Conservation (phyloP, 2,888 invertebrate species). For the Pseudanteris insignis region DNA sequence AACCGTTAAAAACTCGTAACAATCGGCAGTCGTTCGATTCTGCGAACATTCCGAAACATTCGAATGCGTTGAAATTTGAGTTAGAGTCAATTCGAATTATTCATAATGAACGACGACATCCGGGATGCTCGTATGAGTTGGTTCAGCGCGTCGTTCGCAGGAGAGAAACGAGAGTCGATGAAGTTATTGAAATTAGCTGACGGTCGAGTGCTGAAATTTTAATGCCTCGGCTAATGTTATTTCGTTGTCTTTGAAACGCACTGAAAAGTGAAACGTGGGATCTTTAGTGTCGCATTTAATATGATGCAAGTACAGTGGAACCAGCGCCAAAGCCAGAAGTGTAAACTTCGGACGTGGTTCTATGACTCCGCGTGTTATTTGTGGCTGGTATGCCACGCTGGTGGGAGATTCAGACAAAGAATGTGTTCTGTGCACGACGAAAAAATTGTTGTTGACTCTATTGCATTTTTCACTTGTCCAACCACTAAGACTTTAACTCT, state of each 20-base stretch:
- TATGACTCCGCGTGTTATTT: slow-evolving; percentile 43
- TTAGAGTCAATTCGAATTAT: too few relatives aligned
- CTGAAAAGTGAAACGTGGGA: slow-evolving; percentile 12
- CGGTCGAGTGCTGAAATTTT: too few relatives aligned
- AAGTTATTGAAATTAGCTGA: too few relatives aligned
- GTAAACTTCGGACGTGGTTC: slow-evolving; percentile 43
- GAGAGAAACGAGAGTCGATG: too few relatives aligned
- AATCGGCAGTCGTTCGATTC: too few relatives aligned
- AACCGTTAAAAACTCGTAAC: background rate
- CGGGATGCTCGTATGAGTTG: too few relatives aligned
- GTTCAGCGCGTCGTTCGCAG: too few relatives aligned
- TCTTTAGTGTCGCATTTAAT: slow-evolving; percentile 17
- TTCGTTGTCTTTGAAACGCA: too few relatives aligned
- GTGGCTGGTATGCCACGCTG: slow-evolving; percentile 39
- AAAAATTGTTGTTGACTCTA: slow-evolving; percentile 29
- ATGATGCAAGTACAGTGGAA: slow-evolving; percentile 38
- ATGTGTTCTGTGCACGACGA: slow-evolving; percentile 25
- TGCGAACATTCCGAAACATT: too few relatives aligned
- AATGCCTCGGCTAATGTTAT: too few relatives aligned
- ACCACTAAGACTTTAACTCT: slow-evolving; percentile 12
- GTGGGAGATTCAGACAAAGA: slow-evolving; percentile 39
- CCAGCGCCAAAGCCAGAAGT: slow-evolving; percentile 38
- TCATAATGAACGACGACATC: too few relatives aligned
- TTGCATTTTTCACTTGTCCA: slow-evolving; percentile 24
- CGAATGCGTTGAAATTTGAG: too few relatives aligned